phyloP scores from a whole-genome alignment of 1,140 invertebrate genomes.

The Amphibalanus amphitrite region DNA sequence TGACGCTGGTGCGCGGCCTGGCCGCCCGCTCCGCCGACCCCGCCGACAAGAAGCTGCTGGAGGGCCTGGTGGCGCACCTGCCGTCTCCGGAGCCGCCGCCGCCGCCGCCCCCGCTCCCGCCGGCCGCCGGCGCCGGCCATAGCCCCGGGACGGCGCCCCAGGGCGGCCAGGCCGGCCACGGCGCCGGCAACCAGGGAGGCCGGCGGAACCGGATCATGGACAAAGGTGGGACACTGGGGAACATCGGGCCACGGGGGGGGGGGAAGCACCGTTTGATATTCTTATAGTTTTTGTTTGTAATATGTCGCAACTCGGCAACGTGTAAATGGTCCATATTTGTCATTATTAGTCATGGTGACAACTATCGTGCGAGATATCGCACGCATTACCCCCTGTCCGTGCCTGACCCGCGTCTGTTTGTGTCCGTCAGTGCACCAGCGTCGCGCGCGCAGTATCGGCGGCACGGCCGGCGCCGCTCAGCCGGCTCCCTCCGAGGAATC shows the following conservation, averaged over 20 bases:
- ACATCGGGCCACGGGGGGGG: no score
- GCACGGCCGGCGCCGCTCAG: constrained; percentile 16
- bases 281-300: no score
- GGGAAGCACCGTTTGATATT: no score
- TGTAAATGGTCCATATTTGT: no score
- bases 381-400: no score
- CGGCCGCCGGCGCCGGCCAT: no score
- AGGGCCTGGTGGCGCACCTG: constrained; percentile 22
- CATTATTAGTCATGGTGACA: no score
- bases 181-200: not conserved
- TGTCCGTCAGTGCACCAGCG: constrained; percentile 3
- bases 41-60: constrained; percentile 23
- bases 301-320: no score
- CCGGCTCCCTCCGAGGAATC: constrained; percentile 11
- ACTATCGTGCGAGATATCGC: no score
- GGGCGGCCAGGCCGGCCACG: not conserved
- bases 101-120: no score
- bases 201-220: not conserved
- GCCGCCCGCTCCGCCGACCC: constrained; percentile 16
- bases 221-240: constrained; percentile 3
- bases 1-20: constrained; percentile 28
- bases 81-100: constrained; percentile 13
- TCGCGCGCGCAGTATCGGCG: not conserved
- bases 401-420: no score
- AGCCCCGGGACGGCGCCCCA: not conserved